A percentile compares a stretch with the other conserved stretches of the same genome.
Evolutionary conservation across 2,888 invertebrate genomes (phyloP).

Genomic region (Agrotis puta): DNA sequence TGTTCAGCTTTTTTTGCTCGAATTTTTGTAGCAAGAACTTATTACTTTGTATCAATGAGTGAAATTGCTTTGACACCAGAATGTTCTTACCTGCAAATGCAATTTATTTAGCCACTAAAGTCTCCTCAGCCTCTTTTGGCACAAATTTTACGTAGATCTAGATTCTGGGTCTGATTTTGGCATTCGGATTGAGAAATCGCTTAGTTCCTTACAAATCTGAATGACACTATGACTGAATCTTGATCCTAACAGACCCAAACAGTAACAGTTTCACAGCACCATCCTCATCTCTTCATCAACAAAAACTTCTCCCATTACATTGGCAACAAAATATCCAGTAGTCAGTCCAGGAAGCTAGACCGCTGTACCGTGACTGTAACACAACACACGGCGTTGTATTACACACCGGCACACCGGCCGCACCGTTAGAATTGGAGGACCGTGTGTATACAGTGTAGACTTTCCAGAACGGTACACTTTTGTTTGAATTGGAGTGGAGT

Average conservation of each 20-base stretch:
- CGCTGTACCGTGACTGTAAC: conserved; percentile 61
- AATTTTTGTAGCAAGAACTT: not conserved
- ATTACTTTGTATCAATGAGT: not conserved
- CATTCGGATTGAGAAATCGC: no score
- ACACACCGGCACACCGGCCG: conserved; percentile 15
- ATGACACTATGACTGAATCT: not conserved
- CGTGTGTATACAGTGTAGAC: conserved; percentile 54
- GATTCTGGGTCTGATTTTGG: no score
- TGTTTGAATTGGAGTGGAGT: conserved; percentile 43
- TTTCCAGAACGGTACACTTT: conserved; percentile 58
- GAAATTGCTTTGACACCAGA: not conserved
- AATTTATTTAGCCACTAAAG: no score
- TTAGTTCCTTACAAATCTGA: no score
- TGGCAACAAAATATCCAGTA: conserved; percentile 59
- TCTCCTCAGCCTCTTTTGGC: no score
- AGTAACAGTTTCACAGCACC: not conserved
- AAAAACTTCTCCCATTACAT: conserved; percentile 18
- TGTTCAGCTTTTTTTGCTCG: not conserved
- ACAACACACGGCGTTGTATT: conserved; percentile 53
- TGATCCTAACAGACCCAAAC: not conserved
- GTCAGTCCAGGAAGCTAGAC: conserved; percentile 54
- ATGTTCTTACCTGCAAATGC: no score
- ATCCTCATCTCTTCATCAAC: conserved; percentile 1
- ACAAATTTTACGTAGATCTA: no score
- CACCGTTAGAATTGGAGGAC: conserved; percentile 55